These are phyloP conservation scores for Cyprinella venusta DNA, from an alignment of 2,797 vertebrate genomes.

Conservation along the genomic window DNA sequence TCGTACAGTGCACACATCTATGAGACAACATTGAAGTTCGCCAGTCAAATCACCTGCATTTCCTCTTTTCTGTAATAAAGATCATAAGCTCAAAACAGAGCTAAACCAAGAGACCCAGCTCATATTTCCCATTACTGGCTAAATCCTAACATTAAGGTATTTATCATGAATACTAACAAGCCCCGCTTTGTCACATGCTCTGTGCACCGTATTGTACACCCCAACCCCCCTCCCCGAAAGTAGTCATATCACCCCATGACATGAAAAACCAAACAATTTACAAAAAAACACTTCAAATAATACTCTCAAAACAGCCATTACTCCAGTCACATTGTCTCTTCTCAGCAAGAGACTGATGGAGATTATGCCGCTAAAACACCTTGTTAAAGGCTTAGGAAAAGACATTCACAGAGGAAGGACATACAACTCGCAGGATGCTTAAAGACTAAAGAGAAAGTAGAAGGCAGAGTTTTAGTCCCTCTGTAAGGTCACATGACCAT, in stretches of 20 bases:
- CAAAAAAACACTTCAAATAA: slow-evolving; percentile 23
- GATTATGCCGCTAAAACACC: background rate
- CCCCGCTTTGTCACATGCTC: slow-evolving; percentile 24
- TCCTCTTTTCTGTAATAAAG: background rate
- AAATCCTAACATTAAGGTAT: background rate
- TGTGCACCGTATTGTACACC: background rate
- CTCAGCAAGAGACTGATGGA: background rate
- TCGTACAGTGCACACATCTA: slow-evolving; percentile 57
- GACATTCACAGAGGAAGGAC: slow-evolving; percentile 44
- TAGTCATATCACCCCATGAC: slow-evolving; percentile 1
- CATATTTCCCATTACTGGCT: background rate
- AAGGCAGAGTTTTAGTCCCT: slow-evolving; percentile 19
- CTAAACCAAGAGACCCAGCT: slow-evolving; percentile 8
- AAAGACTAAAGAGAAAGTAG: background rate
- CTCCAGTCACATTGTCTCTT: background rate
- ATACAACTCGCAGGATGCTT: background rate
- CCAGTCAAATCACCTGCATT: background rate
- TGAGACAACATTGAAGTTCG: slow-evolving; percentile 54
- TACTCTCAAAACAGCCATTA: background rate
- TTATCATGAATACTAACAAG: slow-evolving; percentile 29
- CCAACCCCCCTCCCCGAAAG: background rate
- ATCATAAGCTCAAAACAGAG: background rate
- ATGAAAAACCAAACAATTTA: background rate
- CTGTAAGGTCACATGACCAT: background rate
- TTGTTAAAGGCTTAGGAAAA: slow-evolving; percentile 40